Conservation (phyloP, 2,113 vertebrate species). For the Caranx ignobilis region DNA sequence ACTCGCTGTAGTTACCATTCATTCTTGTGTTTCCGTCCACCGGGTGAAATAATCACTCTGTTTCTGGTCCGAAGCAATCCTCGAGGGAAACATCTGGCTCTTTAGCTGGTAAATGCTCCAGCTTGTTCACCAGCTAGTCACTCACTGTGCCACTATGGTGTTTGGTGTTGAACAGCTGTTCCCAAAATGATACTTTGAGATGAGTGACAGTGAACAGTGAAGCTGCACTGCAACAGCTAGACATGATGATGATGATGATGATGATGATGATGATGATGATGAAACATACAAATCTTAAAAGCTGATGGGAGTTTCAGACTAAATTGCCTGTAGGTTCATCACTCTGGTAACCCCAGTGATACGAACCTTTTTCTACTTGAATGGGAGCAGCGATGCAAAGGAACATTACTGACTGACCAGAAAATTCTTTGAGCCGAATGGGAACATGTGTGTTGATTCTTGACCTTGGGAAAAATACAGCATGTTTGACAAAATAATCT, state of each 20-base stretch:
- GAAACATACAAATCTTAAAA: background rate
- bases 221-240: background rate
- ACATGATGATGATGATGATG: background rate
- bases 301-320: background rate
- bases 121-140: background rate
- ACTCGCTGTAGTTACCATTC: background rate
- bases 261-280: background rate
- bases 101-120: background rate
- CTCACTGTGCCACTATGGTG: background rate
- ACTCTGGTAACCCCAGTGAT: background rate
- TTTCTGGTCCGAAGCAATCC: background rate
- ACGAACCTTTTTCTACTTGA: background rate
- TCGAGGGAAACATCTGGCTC: constrained; percentile 2
- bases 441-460: background rate
- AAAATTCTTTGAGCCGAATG: background rate
- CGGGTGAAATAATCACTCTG: background rate
- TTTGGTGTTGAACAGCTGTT: background rate
- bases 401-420: background rate
- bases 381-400: background rate
- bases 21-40: background rate
- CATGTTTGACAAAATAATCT: background rate
- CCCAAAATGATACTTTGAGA: background rate
- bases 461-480: background rate
- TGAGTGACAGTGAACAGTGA: background rate
- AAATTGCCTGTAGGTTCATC: background rate